Conservation (phyloP, 2,888 invertebrate genomes). For the Cephus spinipes region DNA sequence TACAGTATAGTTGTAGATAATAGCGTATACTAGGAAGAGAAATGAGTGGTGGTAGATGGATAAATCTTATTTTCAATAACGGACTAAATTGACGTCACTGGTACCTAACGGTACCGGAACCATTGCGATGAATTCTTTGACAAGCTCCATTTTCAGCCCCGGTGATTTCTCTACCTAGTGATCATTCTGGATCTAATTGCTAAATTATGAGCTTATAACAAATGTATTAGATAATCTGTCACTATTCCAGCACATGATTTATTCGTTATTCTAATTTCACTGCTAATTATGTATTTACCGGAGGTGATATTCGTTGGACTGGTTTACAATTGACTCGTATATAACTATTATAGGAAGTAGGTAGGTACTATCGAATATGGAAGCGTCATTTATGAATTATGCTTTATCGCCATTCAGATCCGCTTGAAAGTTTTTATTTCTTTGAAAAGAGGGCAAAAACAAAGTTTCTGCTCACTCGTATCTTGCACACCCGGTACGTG, state of each 20-base stretch:
- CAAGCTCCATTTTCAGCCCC: not conserved
- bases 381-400: not conserved
- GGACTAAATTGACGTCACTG: not conserved
- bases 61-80: not conserved
- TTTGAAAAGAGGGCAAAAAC: not conserved
- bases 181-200: not conserved
- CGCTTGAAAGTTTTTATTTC: not conserved
- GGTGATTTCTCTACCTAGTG: not conserved
- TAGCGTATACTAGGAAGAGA: not conserved
- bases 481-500: conserved; percentile 27
- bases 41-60: not conserved
- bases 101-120: not conserved
- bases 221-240: not conserved
- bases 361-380: not conserved
- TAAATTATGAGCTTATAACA: not conserved
- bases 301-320: not conserved
- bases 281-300: not conserved
- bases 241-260: not conserved
- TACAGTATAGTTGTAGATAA: not conserved
- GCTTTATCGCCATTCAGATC: not conserved
- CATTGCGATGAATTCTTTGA: not conserved
- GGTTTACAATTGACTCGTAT: not conserved
- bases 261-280: not conserved
- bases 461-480: not conserved
- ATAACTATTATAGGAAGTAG: not conserved